Evolutionary conservation across 1,140 invertebrate genomes (phyloP).

Genomic region (Potamilus streckersoni): DNA sequence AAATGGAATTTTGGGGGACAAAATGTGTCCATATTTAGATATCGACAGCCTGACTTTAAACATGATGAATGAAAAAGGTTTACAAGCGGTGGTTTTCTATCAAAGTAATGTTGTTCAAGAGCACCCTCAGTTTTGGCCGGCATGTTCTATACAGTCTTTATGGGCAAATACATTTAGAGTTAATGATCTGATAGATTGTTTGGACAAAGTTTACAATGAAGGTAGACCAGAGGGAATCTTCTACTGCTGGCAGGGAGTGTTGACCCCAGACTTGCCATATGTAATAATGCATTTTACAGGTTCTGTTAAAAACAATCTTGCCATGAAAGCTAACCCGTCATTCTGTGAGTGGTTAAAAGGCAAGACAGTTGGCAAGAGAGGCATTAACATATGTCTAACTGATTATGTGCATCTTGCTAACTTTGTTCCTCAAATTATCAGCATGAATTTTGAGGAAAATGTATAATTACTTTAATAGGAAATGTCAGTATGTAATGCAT

Average conservation of each 20-base stretch:
- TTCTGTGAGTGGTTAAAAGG: slow-evolving; percentile 69
- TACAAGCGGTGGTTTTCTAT: slow-evolving; percentile 78
- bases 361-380: slow-evolving; percentile 65
- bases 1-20: slow-evolving; percentile 74
- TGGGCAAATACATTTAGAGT: slow-evolving; percentile 81
- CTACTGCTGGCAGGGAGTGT: slow-evolving; percentile 81
- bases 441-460: slow-evolving; percentile 30
- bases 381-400: slow-evolving; percentile 72
- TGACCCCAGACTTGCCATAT: slow-evolving; percentile 77
- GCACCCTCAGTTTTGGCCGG: slow-evolving; percentile 76
- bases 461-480: background rate
- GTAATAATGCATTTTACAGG: slow-evolving; percentile 69
- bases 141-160: slow-evolving; percentile 76
- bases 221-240: slow-evolving; percentile 71
- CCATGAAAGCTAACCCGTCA: slow-evolving; percentile 56
- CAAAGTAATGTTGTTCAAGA: slow-evolving; percentile 72
- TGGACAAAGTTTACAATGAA: slow-evolving; percentile 69
- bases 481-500: too few species aligned
- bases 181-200: slow-evolving; percentile 72
- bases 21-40: slow-evolving; percentile 75
- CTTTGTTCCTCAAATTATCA: slow-evolving; percentile 34
- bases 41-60: slow-evolving; percentile 74
- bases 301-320: slow-evolving; percentile 65
- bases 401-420: slow-evolving; percentile 69
- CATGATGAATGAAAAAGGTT: slow-evolving; percentile 72